Base-by-base conservation (phyloP, 2,113 vertebrate genomes). In the Zosterops borbonicus region DNA sequence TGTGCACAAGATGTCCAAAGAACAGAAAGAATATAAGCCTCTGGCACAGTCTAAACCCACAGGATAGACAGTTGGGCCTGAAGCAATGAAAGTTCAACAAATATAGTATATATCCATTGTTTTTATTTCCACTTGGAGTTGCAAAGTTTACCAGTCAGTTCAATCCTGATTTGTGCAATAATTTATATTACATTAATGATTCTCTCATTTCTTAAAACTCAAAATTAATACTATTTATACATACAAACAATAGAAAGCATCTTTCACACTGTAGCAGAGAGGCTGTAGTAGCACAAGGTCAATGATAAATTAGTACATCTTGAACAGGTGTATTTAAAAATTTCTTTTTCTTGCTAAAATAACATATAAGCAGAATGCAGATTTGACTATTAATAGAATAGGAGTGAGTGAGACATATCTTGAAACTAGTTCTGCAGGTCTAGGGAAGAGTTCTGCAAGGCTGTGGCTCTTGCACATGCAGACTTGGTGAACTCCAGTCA, bases 61-160 rank as follows among this genome's bases (percentile, higher is more conserved):
- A 49, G 47, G 23, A 56, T 55, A 65, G 56, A 31, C 9, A 63
- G 27, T 1, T 4, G 9, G 29, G 33, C 70, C 68, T 73, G 41
- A 77, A 87, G n/a, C 85, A 62, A 20, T 22, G 53, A 5, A 87
- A 59, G 41, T 77, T 60, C 37, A 75, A 88, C 33, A 91, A 69
- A 80, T 63, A 47, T 6, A 71, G 29, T 46, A 81, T 33, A 10
- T 53, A 46, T 28, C 31, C 29, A 49, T 74, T 91, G 53, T 56
- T 92, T 89, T 94, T 83, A 70, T 95, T 93, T 95, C 85, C 49
- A 73, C 14, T 46, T 56, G 58, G 27, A 91, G 28, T 12, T 94
- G 15, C 42, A 75, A 77, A 74, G 15, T 56, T 81, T 71, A 80
- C 35, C 35, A 59, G 55, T 67, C 35, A 37, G 16, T 77, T 87